phyloP scores from a whole-genome alignment of 2,113 vertebrate species.

The Dasyprocta punctata region DNA sequence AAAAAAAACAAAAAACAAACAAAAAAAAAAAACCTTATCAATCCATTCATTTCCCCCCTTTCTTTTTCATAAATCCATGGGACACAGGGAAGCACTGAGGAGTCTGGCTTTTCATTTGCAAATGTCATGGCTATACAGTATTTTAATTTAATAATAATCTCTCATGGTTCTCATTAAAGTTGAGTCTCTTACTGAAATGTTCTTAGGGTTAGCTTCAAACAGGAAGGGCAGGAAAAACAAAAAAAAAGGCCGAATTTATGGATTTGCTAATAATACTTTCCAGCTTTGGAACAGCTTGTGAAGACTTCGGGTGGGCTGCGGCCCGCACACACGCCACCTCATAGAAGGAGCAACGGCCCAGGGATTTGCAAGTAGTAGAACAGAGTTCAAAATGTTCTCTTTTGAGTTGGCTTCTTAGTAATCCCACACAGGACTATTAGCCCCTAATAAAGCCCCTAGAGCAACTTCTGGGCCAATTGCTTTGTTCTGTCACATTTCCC shows the following conservation, averaged over 20 bases:
- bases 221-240: not conserved
- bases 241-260: not conserved
- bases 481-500: not conserved
- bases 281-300: not conserved
- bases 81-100: not conserved
- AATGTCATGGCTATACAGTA: not conserved
- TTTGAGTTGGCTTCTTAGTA: not conserved
- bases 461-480: not conserved
- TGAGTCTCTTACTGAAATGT: not conserved
- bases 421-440: not conserved
- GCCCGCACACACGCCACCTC: accelerated
- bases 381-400: not conserved
- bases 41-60: not conserved
- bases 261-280: not conserved
- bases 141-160: slow-evolving; percentile 32
- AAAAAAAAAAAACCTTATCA: too few species aligned
- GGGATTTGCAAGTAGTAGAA: not conserved
- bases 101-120: slow-evolving; percentile 36
- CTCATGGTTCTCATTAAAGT: not conserved
- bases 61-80: not conserved
- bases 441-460: not conserved
- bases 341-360: not conserved
- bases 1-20: too few species aligned
- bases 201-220: slow-evolving; percentile 11
- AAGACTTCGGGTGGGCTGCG: not conserved